These are phyloP conservation scores for Mesochorus sp. DNA, from an alignment of 2,888 invertebrate genomes.

Conservation along the genomic window DNA sequence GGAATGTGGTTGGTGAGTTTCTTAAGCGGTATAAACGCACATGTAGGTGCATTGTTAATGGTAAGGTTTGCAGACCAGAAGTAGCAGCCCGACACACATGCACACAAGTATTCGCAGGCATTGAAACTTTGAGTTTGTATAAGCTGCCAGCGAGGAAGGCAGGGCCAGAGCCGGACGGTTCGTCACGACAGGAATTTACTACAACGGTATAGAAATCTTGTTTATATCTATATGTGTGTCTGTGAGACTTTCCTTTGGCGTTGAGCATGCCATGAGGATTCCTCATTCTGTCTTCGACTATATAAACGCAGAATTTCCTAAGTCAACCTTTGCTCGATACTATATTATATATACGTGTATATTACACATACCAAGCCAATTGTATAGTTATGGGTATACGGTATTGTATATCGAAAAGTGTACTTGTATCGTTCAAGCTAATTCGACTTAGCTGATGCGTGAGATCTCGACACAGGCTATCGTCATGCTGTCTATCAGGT, in stretches of 20 bases:
- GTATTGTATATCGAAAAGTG: too few relatives aligned
- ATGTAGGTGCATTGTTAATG: slow-evolving; percentile 72
- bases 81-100: slow-evolving; percentile 33
- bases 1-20: slow-evolving; percentile 65
- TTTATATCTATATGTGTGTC: not conserved
- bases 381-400: not conserved
- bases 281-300: slow-evolving; percentile 55
- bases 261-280: slow-evolving; percentile 51
- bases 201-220: slow-evolving; percentile 40
- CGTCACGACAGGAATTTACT: slow-evolving; percentile 63
- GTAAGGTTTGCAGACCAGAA: slow-evolving; percentile 61
- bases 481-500: slow-evolving; percentile 71
- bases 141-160: slow-evolving; percentile 35
- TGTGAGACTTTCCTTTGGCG: slow-evolving; percentile 51
- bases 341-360: not conserved
- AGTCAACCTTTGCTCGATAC: slow-evolving; percentile 26
- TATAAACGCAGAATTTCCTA: slow-evolving; percentile 54
- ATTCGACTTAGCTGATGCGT: slow-evolving; percentile 75
- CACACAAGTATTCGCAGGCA: not conserved
- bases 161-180: slow-evolving; percentile 54
- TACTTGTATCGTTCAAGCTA: slow-evolving; percentile 63
- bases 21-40: slow-evolving; percentile 65
- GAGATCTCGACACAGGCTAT: slow-evolving; percentile 68
- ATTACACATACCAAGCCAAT: not conserved
- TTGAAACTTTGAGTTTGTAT: not conserved